A percentile compares a stretch with the other conserved stretches of the same genome.
These are phyloP conservation scores for Parauchenoglanis punctatus DNA, from an alignment of 2,797 vertebrate genomes.

Conservation along the genomic window DNA sequence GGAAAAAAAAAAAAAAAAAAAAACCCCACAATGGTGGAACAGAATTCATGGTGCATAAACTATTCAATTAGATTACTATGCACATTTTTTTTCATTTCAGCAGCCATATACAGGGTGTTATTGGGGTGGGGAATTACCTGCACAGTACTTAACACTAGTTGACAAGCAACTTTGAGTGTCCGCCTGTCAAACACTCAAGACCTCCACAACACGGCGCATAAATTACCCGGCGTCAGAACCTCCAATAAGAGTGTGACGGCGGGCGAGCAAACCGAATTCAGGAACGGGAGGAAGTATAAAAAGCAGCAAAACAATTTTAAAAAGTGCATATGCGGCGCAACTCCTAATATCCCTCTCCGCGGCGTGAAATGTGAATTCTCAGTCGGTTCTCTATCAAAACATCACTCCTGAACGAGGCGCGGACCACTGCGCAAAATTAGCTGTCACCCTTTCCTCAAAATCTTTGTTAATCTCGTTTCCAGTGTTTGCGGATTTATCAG, in stretches of 20 bases:
- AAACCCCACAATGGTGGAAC: neutral
- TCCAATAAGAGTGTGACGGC: conserved; percentile 41
- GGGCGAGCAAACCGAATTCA: conserved; percentile 45
- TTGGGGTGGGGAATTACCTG: conserved; percentile 9
- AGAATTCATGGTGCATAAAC: conserved; percentile 16
- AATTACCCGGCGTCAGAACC: conserved; percentile 39
- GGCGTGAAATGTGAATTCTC: conserved; percentile 69
- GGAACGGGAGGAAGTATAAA: conserved; percentile 38
- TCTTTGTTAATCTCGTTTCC: conserved; percentile 99
- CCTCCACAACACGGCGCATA: conserved; percentile 30
- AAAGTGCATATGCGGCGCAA: conserved; percentile 78
- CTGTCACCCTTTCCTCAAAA: conserved; percentile 99
- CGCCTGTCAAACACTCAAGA: conserved; percentile 39
- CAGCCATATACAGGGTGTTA: neutral
- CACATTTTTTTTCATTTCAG: conserved; percentile 12
- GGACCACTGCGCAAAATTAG: conserved; percentile 99
- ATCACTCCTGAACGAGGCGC: conserved; percentile 92
- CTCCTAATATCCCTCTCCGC: conserved; percentile 61
- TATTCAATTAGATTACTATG: conserved; percentile 25
- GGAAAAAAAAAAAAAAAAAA: neutral
- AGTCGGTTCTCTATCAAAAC: conserved; percentile 94
- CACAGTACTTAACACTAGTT: conserved; percentile 31
- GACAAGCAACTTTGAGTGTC: conserved; percentile 43
- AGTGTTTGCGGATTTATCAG: conserved; percentile 99
- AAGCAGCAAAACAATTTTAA: conserved; percentile 68